Percentiles rank a stretch among this genome's conserved stretches.
These are phyloP conservation scores for Pygocentrus nattereri DNA, from an alignment of 2,797 vertebrate genomes.

Conservation along the genomic window DNA sequence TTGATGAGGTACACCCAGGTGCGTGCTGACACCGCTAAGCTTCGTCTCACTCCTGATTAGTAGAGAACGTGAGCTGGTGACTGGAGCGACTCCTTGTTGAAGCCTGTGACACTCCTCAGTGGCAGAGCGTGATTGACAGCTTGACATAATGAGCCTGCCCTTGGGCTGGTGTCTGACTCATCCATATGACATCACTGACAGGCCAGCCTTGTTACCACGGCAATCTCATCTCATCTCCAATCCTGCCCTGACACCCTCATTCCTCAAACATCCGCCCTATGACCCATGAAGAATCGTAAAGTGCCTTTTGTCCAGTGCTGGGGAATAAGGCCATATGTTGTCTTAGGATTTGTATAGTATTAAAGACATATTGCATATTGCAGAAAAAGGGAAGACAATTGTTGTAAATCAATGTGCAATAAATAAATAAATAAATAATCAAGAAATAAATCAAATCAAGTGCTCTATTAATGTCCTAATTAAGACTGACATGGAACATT, in stretches of 20 bases:
- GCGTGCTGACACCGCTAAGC: background rate
- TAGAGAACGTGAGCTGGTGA: background rate
- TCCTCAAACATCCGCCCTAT: background rate
- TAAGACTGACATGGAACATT: background rate
- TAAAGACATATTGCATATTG: background rate
- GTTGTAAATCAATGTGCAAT: background rate
- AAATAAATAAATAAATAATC: background rate
- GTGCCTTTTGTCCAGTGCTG: background rate
- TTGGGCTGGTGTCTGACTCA: slow-evolving; percentile 31
- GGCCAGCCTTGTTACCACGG: slow-evolving; percentile 31
- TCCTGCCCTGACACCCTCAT: background rate
- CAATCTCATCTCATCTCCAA: slow-evolving; percentile 19
- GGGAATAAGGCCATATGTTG: too few species aligned
- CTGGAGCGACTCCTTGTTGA: background rate
- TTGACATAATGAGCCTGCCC: slow-evolving; percentile 51
- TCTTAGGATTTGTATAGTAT: background rate
- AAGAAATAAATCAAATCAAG: background rate
- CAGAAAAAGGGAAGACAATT: background rate
- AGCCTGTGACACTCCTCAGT: slow-evolving; percentile 16
- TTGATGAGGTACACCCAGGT: background rate
- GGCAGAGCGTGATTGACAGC: slow-evolving; percentile 42
- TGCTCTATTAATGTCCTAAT: background rate
- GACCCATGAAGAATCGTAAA: background rate
- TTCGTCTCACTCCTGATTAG: slow-evolving; percentile 9
- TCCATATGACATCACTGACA: slow-evolving; percentile 47